phyloP scores from a whole-genome alignment of 2,797 vertebrate species.

The Psittacula derbiana region DNA sequence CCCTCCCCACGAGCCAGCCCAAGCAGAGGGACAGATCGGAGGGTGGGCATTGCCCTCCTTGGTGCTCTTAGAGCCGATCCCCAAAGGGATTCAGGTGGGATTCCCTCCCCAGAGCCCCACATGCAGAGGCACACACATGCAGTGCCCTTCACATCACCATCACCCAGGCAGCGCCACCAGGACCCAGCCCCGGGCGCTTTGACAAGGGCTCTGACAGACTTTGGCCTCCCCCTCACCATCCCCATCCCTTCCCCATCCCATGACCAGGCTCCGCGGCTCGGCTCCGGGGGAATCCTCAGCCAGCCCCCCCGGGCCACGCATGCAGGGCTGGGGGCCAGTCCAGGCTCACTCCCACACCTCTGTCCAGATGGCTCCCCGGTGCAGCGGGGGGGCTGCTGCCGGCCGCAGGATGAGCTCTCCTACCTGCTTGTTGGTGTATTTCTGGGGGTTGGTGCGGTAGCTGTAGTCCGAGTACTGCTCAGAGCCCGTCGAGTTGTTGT shows the following conservation, averaged over 20 bases:
- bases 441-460: conserved; percentile 98
- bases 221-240: not conserved
- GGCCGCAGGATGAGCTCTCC: conserved; percentile 91
- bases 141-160: fast-evolving
- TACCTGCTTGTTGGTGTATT: conserved; percentile 99
- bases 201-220: not conserved
- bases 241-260: not conserved
- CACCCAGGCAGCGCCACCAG: conserved; percentile 27
- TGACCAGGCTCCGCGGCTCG: not conserved
- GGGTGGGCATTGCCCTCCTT: not conserved
- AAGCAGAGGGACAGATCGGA: not conserved
- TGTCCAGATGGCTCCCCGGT: conserved; percentile 90
- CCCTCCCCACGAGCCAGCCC: not conserved
- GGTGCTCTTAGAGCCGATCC: fast-evolving
- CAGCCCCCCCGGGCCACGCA: not conserved
- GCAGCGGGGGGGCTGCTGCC: conserved; percentile 70
- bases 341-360: conserved; percentile 89
- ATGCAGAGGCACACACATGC: conserved; percentile 47
- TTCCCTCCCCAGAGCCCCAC: not conserved
- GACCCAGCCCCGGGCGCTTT: conserved; percentile 41
- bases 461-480: conserved; percentile 99
- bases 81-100: not conserved
- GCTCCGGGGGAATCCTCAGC: not conserved
- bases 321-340: conserved; percentile 65
- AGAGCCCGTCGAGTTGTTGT: conserved; percentile 97